These are phyloP conservation scores for Magallana ariakensis DNA, from an alignment of 1,140 invertebrate genomes.

Conservation along the genomic window DNA sequence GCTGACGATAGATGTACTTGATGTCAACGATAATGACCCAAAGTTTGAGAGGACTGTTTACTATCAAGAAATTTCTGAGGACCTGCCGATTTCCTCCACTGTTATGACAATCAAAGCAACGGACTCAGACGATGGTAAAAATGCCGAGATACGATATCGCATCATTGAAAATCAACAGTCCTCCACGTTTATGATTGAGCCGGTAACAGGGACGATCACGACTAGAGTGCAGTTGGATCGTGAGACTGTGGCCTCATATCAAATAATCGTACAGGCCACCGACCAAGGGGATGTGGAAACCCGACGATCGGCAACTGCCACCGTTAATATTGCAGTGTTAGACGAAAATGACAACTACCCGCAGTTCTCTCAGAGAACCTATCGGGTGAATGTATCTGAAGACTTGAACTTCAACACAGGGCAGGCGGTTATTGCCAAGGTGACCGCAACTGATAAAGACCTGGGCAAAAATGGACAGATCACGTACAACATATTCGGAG, in stretches of 20 bases:
- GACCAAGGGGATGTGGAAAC: conserved; percentile 81
- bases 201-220: conserved; percentile 89
- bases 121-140: conserved; percentile 83
- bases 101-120: conserved; percentile 81
- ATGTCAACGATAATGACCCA: conserved; percentile 80
- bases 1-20: conserved; percentile 81
- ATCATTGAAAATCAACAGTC: conserved; percentile 79
- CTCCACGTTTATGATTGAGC: conserved; percentile 89
- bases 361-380: conserved; percentile 93
- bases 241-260: conserved; percentile 78
- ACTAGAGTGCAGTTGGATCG: conserved; percentile 91
- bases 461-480: conserved; percentile 94
- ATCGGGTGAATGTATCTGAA: conserved; percentile 91
- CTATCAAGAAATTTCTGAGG: conserved; percentile 69
- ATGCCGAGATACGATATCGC: conserved; percentile 95
- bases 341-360: conserved; percentile 80
- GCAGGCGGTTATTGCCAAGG: conserved; percentile 91
- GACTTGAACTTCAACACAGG: conserved; percentile 88
- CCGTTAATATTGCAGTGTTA: conserved; percentile 88
- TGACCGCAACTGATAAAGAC: conserved; percentile 94
- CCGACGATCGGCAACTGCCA: conserved; percentile 89
- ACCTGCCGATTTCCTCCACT: conserved; percentile 86
- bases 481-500: conserved; percentile 95
- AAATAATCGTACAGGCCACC: conserved; percentile 74
- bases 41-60: conserved; percentile 73